Percentiles rank a stretch among this genome's conserved stretches.
Conservation (phyloP, 2,888 invertebrate genomes). For the Myopa tessellatipennis region DNA sequence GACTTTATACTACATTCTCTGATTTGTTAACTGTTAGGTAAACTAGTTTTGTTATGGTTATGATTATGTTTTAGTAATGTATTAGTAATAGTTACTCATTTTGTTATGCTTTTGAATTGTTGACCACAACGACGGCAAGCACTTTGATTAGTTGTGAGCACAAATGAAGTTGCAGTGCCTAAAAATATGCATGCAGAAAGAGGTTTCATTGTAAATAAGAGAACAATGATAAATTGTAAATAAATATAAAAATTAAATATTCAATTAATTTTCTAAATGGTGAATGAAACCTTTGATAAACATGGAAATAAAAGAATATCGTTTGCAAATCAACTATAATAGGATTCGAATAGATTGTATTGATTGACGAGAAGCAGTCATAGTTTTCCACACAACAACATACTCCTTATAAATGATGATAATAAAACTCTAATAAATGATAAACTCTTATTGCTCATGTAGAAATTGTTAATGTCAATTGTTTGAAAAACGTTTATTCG, state of each 20-base stretch:
- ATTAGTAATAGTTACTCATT: conserved; percentile 31
- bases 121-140: neutral
- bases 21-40: neutral
- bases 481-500: neutral
- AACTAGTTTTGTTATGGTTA: neutral
- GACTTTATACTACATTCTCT: conserved; percentile 30
- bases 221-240: neutral
- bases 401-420: too few relatives aligned
- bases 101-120: conserved; percentile 7
- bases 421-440: too few relatives aligned
- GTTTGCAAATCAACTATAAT: too few relatives aligned
- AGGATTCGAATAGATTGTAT: too few relatives aligned
- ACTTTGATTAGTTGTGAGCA: conserved; percentile 18
- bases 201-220: too few relatives aligned
- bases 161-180: conserved; percentile 7
- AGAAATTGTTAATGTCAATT: too few relatives aligned
- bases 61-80: neutral
- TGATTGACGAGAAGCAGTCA: too few relatives aligned
- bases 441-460: too few relatives aligned
- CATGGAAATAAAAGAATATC: too few relatives aligned
- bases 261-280: too few relatives aligned
- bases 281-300: too few relatives aligned
- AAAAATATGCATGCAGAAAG: conserved; percentile 9
- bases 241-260: neutral
- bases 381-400: too few relatives aligned